Evolutionary conservation across 2,797 vertebrate genomes (phyloP).

Genomic region (Acanthiza pusilla): DNA sequence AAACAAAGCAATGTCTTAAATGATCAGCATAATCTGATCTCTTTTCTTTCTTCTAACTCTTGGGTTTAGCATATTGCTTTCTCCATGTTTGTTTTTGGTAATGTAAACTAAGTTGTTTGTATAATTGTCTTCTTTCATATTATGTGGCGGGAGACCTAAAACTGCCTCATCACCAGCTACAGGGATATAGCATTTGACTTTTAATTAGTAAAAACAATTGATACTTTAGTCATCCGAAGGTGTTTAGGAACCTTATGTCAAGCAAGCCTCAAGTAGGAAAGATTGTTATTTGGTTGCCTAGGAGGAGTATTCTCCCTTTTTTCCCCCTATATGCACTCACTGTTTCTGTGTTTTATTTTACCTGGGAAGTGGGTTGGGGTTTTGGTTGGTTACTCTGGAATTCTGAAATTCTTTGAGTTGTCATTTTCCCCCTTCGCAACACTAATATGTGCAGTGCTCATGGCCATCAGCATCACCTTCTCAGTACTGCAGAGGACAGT

Average conservation of each 20-base stretch:
- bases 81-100: background rate
- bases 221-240: background rate
- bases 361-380: rapidly evolving
- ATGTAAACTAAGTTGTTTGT: background rate
- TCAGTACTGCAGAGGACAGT: background rate
- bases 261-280: background rate
- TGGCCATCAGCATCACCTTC: background rate
- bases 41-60: background rate
- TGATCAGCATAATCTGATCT: background rate
- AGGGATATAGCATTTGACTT: background rate
- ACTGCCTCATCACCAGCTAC: background rate
- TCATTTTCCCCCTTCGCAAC: background rate
- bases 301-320: background rate
- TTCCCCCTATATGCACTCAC: rapidly evolving
- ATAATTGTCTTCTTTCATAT: background rate
- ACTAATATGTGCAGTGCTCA: background rate
- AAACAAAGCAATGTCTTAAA: background rate
- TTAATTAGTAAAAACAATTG: background rate
- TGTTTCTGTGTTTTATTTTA: background rate
- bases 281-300: background rate
- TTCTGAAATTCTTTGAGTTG: background rate
- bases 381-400: background rate
- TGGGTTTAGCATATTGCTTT: background rate
- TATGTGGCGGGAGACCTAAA: background rate
- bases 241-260: background rate